These are phyloP conservation scores for Charina bottae DNA, from an alignment of 2,113 vertebrate species.

Conservation along the genomic window DNA sequence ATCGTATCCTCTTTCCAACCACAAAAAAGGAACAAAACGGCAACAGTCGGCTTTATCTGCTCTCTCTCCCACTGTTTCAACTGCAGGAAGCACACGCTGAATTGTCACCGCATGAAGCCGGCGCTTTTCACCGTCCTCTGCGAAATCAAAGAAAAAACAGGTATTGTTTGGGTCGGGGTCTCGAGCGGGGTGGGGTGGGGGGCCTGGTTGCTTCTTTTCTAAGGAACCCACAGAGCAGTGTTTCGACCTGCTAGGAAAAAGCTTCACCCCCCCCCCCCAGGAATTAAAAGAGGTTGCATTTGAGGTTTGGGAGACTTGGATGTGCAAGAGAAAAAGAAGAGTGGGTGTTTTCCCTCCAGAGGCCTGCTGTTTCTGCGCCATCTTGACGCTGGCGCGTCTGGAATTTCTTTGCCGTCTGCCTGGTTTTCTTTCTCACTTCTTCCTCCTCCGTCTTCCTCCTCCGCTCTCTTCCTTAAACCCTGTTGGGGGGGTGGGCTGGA, in stretches of 20 bases:
- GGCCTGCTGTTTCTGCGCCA: constrained; percentile 32
- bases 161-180: constrained; percentile 63
- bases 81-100: constrained; percentile 77
- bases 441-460: background rate
- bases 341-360: constrained; percentile 12
- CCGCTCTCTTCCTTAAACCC: background rate
- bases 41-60: constrained; percentile 18
- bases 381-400: constrained; percentile 33
- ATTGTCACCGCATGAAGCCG: constrained; percentile 96
- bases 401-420: constrained; percentile 29
- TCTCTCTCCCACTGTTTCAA: constrained; percentile 28
- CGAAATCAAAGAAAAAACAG: constrained; percentile 96
- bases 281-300: background rate
- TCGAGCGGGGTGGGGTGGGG: background rate
- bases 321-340: background rate
- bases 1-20: background rate
- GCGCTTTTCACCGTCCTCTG: constrained; percentile 94
- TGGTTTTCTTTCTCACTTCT: constrained; percentile 28
- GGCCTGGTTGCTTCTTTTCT: background rate
- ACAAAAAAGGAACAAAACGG: background rate
- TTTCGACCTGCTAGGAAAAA: background rate
- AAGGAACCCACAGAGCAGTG: background rate
- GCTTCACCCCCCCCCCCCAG: background rate
- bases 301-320: background rate
- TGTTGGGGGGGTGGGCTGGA: background rate